Evolutionary conservation across 2,797 vertebrate genomes (phyloP).

Genomic region (Eupleurogrammus muticus): DNA sequence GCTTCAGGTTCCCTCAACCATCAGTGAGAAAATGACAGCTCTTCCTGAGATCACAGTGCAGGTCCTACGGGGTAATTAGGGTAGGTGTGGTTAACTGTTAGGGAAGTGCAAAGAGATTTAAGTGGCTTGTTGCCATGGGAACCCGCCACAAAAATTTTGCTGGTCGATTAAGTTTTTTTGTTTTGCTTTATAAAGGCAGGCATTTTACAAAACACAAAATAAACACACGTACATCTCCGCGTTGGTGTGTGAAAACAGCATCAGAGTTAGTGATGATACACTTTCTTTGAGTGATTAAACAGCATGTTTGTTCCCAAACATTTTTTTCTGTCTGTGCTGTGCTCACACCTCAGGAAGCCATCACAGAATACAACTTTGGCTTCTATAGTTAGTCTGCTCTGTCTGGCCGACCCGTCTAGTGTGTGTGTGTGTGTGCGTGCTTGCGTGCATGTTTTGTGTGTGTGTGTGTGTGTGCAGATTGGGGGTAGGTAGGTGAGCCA

Average conservation of each 20-base stretch:
- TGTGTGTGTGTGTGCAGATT: slow-evolving; percentile 30
- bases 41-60: slow-evolving; percentile 47
- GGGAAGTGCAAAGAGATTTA: slow-evolving; percentile 58
- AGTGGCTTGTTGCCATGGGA: slow-evolving; percentile 63
- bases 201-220: slow-evolving; percentile 33
- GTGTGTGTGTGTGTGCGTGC: slow-evolving; percentile 22
- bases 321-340: slow-evolving; percentile 41
- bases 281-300: slow-evolving; percentile 56
- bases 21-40: slow-evolving; percentile 30
- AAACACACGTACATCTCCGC: slow-evolving; percentile 32
- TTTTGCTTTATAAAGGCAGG: slow-evolving; percentile 45
- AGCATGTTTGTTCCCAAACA: slow-evolving; percentile 56
- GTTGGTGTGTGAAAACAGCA: slow-evolving; percentile 39
- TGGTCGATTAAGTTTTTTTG: slow-evolving; percentile 34
- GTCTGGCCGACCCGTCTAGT: slow-evolving; percentile 36
- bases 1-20: slow-evolving; percentile 29
- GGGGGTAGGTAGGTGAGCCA: slow-evolving; percentile 48
- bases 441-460: slow-evolving; percentile 31
- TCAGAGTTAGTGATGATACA: slow-evolving; percentile 56
- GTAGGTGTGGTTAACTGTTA: slow-evolving; percentile 67
- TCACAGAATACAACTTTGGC: slow-evolving; percentile 56
- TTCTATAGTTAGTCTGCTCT: slow-evolving; percentile 64
- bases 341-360: slow-evolving; percentile 25
- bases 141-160: slow-evolving; percentile 51
- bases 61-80: slow-evolving; percentile 56